phyloP scores from a whole-genome alignment of 2,113 vertebrate species.

The Pitta sordida region DNA sequence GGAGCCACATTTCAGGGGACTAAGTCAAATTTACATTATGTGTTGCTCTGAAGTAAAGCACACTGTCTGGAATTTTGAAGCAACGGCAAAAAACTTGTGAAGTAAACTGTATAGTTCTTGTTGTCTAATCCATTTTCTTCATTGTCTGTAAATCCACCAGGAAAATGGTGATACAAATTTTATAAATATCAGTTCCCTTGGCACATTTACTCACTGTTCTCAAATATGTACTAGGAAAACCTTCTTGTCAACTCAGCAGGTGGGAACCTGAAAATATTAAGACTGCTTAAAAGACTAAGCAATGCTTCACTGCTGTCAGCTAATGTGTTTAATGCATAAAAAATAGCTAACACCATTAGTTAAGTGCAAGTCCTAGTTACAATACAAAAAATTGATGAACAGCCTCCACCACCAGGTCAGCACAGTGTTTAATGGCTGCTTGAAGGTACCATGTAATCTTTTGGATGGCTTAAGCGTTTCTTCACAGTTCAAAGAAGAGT shows the following conservation, averaged over 20 bases:
- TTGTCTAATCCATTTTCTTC: neutral
- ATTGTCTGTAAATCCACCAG: neutral
- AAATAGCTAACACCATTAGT: conserved; percentile 42
- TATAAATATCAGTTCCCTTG: neutral
- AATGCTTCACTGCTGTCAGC: conserved; percentile 18
- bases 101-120: neutral
- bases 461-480: conserved; percentile 40
- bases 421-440: conserved; percentile 30
- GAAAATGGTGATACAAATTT: neutral
- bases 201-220: neutral
- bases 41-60: neutral
- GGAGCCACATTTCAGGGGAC: neutral
- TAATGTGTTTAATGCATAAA: neutral
- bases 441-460: conserved; percentile 43
- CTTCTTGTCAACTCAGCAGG: neutral
- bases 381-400: conserved; percentile 53
- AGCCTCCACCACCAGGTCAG: conserved; percentile 23
- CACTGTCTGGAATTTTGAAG: neutral
- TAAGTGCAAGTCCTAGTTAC: conserved; percentile 41
- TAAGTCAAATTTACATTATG: neutral
- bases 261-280: neutral
- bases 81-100: neutral
- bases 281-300: neutral
- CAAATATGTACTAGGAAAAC: neutral
- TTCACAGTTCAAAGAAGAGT: conserved; percentile 46